Conservation (phyloP, 2,888 invertebrate genomes). For the Acanthosepion pharaonis region DNA sequence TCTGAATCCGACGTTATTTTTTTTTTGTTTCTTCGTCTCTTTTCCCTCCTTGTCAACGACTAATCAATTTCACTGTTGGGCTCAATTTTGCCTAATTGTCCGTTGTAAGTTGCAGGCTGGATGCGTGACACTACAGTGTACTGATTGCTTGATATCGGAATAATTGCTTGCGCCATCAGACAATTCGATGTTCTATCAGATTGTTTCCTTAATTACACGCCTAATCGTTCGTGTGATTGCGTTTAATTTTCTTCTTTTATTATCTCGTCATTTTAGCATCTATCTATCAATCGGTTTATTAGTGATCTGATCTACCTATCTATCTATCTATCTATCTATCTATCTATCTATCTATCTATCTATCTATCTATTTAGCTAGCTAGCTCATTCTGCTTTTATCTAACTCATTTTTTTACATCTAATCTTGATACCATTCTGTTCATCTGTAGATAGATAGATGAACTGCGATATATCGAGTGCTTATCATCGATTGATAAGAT, state of each 20-base stretch:
- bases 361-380: neutral
- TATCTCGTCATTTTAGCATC: neutral
- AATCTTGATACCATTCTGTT: no score
- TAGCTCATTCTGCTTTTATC: neutral
- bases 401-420: neutral
- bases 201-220: conserved; percentile 33
- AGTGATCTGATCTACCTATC: neutral
- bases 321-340: neutral
- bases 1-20: neutral
- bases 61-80: neutral
- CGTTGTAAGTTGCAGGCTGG: neutral
- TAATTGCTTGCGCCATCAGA: conserved; percentile 33
- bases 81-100: neutral
- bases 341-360: neutral
- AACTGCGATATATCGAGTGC: no score
- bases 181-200: neutral
- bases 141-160: conserved; percentile 33
- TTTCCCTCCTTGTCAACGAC: neutral
- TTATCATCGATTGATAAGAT: no score
- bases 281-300: neutral
- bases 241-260: conserved; percentile 23
- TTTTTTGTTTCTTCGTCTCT: neutral
- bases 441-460: no score
- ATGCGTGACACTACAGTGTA: neutral
- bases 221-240: conserved; percentile 33